Base-by-base conservation (phyloP, 2,797 vertebrate species). In the Esox masquinongy region DNA sequence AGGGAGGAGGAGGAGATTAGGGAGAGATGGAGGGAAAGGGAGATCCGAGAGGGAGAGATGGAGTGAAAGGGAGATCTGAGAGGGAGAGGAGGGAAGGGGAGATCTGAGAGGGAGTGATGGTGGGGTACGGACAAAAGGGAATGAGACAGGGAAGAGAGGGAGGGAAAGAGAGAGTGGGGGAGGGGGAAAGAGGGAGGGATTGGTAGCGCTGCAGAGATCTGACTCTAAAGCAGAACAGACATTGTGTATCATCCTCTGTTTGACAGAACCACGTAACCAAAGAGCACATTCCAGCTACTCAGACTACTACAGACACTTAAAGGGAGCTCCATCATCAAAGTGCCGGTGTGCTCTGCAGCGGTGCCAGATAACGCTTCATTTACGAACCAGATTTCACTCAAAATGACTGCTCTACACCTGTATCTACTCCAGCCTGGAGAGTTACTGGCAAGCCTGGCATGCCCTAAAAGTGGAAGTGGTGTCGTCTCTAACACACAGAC, bases 391-490 rank as follows among this genome's bases (percentile, higher is more conserved):
- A 69, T 22, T 24, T 16, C n/a, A 11, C n/a, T 47, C 29, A 22
- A 53, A 72, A 36, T n/a, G 29, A 72, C 16, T 71, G 22, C 19
- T 49, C 34, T 36, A 36, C 90, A 92, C 90, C 91, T 91, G 89
- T 79, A 88, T 84, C 88, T 90, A 90, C 90, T 92, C 84, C 34
- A 81, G 74, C 73, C 78, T 82, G 82, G 83, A 91, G 87, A 91
- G 87, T 84, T 85, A 79, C 86, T 77, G 43, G 43, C 43, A 75
- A 82, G 86, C 85, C 86, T 73, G 72, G 80, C 80, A 78, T 31
- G 17, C 73, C 31, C 63, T 56, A 83, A 84, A 77, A 84, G 83
- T 85, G 84, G 82, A 19, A 71, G 49, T 53, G 69, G 16, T 50
- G 43, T 71, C 26, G 24, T 84, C 56, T 31, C 31, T 15, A 68